A percentile compares a stretch with the other conserved stretches of the same genome.
phyloP scores from a whole-genome alignment of 2,113 vertebrate species.

The Pholis gunnellus region DNA sequence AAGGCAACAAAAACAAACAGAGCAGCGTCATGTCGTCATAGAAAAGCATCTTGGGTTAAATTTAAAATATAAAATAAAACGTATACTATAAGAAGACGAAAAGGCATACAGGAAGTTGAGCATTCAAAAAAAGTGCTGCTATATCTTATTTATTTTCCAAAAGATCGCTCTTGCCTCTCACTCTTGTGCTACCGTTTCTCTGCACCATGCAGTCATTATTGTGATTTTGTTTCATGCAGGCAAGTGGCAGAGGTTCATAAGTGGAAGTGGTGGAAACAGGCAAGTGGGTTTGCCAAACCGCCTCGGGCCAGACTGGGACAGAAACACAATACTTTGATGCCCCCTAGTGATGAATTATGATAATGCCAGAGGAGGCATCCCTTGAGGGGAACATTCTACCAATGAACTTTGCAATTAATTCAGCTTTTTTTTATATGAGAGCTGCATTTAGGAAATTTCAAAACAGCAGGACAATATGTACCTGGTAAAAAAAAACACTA shows the following conservation, averaged over 20 bases:
- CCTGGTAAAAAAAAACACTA: neutral
- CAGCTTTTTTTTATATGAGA: neutral
- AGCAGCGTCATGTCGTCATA: neutral
- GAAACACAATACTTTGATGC: slow-evolving; percentile 57
- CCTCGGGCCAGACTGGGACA: neutral
- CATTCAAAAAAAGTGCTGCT: neutral
- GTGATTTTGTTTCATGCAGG: slow-evolving; percentile 51
- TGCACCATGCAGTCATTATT: slow-evolving; percentile 49
- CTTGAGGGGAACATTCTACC: neutral
- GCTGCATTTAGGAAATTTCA: neutral
- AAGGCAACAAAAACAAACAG: slow-evolving; percentile 32
- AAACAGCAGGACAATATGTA: neutral
- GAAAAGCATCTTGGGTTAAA: neutral
- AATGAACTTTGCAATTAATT: neutral
- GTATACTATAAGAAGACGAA: neutral
- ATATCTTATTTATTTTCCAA: neutral
- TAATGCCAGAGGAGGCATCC: neutral
- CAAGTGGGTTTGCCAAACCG: slow-evolving; percentile 41
- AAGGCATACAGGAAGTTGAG: neutral
- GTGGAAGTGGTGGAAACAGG: slow-evolving; percentile 56
- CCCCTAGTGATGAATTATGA: slow-evolving; percentile 61
- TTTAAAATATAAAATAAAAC: neutral
- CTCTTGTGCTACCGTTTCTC: slow-evolving; percentile 15
- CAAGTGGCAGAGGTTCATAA: slow-evolving; percentile 40
- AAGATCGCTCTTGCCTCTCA: slow-evolving; percentile 24